Evolutionary conservation across 1,140 invertebrate genomes (phyloP).

Genomic region (Dendroctonus ponderosae): DNA sequence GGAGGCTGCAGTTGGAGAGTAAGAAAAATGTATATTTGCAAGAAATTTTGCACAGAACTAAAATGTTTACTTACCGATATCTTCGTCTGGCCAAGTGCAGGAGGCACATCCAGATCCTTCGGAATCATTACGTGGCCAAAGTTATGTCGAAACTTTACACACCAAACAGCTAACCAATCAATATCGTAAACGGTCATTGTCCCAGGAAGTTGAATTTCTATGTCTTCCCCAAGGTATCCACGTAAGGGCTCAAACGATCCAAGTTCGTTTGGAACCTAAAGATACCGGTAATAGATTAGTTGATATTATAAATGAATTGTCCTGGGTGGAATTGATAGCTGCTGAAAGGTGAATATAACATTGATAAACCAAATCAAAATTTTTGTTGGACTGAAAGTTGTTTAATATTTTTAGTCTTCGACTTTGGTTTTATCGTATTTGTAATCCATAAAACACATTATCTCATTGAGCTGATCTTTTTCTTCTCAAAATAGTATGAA

Average conservation of each 20-base stretch:
- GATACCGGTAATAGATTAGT: not conserved
- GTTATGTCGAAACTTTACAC: conserved; percentile 80
- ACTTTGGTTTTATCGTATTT: no score
- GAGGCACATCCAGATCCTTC: conserved; percentile 84
- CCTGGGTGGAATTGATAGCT: no score
- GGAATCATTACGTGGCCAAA: conserved; percentile 89
- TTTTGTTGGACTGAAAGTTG: no score
- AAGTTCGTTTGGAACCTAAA: conserved; percentile 77
- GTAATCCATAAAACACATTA: no score
- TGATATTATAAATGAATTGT: no score
- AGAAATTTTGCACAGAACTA: not conserved
- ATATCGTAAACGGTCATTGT: conserved; percentile 87
- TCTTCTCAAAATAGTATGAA: no score
- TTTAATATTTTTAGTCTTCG: no score
- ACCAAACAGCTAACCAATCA: conserved; percentile 90
- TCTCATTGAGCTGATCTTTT: no score
- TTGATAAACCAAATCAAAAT: no score
- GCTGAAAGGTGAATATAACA: no score
- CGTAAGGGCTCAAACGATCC: conserved; percentile 76
- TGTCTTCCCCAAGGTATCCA: conserved; percentile 85
- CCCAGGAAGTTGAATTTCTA: conserved; percentile 82
- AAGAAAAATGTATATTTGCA: not conserved
- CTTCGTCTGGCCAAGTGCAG: conserved; percentile 83
- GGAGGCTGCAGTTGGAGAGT: conserved; percentile 60
- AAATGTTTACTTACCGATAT: conserved; percentile 69